These are phyloP conservation scores for Psylliodes chrysocephalus DNA, from an alignment of 2,888 invertebrate genomes.

Conservation along the genomic window DNA sequence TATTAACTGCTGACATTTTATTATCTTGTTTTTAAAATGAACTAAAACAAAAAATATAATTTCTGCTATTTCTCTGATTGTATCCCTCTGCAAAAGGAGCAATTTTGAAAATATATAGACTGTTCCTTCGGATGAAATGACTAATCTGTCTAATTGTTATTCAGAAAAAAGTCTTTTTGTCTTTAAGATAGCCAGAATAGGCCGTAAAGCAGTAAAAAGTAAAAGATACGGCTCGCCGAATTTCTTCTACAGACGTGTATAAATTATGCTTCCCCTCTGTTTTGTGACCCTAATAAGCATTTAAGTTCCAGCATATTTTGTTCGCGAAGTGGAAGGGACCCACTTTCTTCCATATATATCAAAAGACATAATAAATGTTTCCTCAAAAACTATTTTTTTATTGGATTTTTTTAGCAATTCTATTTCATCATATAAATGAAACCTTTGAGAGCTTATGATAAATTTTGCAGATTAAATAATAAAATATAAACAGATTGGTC, in stretches of 20 bases:
- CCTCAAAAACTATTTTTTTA: conserved; percentile 28
- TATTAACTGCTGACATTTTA: no score
- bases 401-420: conserved; percentile 11
- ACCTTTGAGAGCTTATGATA: no score
- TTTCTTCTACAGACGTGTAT: conserved; percentile 40
- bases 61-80: neutral
- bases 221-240: conserved; percentile 39
- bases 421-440: neutral
- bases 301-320: conserved; percentile 43
- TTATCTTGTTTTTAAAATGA: no score
- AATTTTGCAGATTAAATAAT: no score
- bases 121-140: conserved; percentile 9
- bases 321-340: conserved; percentile 36
- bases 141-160: conserved; percentile 35
- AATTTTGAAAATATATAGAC: conserved; percentile 13
- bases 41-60: neutral
- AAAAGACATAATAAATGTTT: conserved; percentile 25
- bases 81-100: neutral
- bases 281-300: conserved; percentile 44
- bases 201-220: conserved; percentile 35
- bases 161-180: conserved; percentile 34
- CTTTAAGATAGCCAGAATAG: conserved; percentile 35
- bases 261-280: conserved; percentile 42
- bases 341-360: conserved; percentile 33
- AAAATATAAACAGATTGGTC: no score